Evolutionary conservation across 2,888 invertebrate genomes (phyloP).

Genomic region (Hyppa rectilinea): DNA sequence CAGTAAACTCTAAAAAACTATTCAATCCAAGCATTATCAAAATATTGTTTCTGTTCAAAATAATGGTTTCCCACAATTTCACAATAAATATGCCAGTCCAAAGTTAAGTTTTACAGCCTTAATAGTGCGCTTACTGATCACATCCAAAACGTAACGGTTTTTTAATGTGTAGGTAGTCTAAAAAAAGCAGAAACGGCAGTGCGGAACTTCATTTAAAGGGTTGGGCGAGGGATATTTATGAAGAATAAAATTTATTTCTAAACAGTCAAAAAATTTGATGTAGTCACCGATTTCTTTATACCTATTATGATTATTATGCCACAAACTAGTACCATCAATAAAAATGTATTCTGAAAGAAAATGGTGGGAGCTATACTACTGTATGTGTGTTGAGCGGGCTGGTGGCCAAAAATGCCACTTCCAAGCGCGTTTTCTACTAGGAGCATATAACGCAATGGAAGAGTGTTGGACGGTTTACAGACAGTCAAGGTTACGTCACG

Average conservation of each 20-base stretch:
- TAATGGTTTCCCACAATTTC: neutral
- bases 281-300: neutral
- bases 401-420: neutral
- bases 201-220: neutral
- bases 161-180: neutral
- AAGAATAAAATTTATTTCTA: neutral
- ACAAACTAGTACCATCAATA: neutral
- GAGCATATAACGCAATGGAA: neutral
- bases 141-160: too few relatives aligned
- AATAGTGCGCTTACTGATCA: too few relatives aligned
- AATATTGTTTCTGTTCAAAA: neutral
- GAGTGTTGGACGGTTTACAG: slow-evolving; percentile 1
- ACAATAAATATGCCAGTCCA: neutral
- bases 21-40: neutral
- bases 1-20: neutral
- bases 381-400: neutral
- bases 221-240: neutral
- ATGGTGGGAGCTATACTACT: neutral
- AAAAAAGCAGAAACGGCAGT: neutral
- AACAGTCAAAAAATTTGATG: neutral
- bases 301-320: neutral
- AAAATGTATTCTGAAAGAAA: neutral
- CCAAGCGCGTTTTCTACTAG: slow-evolving; percentile 11
- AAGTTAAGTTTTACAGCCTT: too few relatives aligned
- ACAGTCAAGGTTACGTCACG: slow-evolving; percentile 34